These are phyloP conservation scores for Eubucco bourcierii DNA, from an alignment of 2,113 vertebrate species.

Conservation along the genomic window DNA sequence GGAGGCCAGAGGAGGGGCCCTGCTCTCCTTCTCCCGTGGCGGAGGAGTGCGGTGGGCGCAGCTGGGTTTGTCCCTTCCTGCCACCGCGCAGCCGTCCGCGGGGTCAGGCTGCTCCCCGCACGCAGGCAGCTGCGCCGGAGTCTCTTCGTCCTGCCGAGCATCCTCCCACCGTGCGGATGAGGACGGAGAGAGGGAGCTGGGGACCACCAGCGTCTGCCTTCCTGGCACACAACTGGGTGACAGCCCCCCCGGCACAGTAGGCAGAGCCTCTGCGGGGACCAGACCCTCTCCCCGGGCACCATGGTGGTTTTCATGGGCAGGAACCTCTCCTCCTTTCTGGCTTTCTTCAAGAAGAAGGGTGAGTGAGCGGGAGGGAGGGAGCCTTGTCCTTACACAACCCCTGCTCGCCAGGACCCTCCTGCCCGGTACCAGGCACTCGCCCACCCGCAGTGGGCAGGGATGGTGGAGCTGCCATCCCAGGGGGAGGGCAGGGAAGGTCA, in stretches of 20 bases:
- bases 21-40: neutral
- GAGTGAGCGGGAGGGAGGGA: conserved; percentile 69
- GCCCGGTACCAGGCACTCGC: neutral
- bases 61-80: conserved; percentile 12
- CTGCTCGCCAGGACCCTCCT: neutral
- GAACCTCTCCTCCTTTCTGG: conserved; percentile 83
- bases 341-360: conserved; percentile 93
- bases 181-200: neutral
- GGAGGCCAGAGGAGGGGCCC: conserved; percentile 36
- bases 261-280: neutral
- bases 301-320: conserved; percentile 93
- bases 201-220: neutral
- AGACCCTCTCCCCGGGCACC: neutral
- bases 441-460: neutral
- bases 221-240: neutral
- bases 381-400: conserved; percentile 40
- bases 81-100: neutral
- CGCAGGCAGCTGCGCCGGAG: neutral
- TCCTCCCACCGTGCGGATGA: conserved; percentile 4
- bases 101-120: neutral
- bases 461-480: neutral
- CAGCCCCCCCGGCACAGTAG: neutral
- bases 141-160: neutral
- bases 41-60: neutral
- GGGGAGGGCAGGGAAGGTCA: conserved; percentile 25